Base-by-base conservation (phyloP, 37 sponge, comb jelly and placozoan species). In the Beroe ovata region DNA sequence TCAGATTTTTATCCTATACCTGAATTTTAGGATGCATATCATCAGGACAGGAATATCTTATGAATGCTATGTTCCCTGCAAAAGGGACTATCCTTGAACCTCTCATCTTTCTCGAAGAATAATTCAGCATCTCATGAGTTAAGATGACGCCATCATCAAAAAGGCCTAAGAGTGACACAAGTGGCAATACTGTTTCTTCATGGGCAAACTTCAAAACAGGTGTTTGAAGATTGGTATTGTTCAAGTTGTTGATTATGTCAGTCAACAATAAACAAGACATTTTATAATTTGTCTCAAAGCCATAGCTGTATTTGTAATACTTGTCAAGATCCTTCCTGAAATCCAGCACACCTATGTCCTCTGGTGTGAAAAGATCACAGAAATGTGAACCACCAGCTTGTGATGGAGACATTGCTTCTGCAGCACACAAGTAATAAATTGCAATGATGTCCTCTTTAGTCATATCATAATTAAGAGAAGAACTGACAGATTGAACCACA, bases 131-230 rank as follows among this genome's bases (percentile, higher is more conserved):
- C 4, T 77, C 25, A 25, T 77, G 84, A 8, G 84, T 77, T 54
- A 77, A 11, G 14, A 42, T 11, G 54, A 42, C 54, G 8, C 25
- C 54, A 40, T 77, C 84, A 19, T 42, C 54, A 42, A 42, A 77
- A 3, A 77, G 41, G n/a, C 47, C 47, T 25, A 77, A n/a, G 14
- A 77, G 38, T 2, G 84, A n/a, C 4, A 77, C 4, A 20, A 77
- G 28, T 4, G 84, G 84, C 21, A 77, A 4, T 36, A 77, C 84
- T 32, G 84, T 77, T 42, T 77, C 84, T 42, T 77, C 84, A 35
- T 77, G 84, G 28, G 84, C 84, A 77, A 77, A 77, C 54, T 42
- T 77, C 22, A 77, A 35, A 4, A 77, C 84, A 28, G 84, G 84
- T 32, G 23, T 77, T 8, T 3, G 20, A 47, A 16, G 54, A 23